Conservation (phyloP, 2,113 vertebrate genomes). For the Lasiurus borealis region DNA sequence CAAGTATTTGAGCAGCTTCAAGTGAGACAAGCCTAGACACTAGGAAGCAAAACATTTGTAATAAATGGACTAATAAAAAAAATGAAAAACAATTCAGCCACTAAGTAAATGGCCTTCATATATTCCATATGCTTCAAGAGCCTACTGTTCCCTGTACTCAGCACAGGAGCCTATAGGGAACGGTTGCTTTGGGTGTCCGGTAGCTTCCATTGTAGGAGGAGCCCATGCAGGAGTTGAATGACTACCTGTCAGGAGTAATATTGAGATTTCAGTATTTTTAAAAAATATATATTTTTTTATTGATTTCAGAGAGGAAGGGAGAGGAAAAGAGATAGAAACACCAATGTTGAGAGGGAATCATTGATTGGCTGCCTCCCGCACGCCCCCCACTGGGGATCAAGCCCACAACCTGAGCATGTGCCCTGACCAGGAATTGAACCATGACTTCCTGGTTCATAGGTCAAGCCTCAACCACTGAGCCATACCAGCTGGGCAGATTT, state of each 20-base stretch:
- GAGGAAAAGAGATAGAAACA: no score
- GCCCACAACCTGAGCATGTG: no score
- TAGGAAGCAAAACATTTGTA: not conserved
- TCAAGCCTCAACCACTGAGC: no score
- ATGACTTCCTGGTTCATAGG: no score
- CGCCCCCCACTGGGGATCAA: no score
- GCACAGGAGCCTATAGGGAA: not conserved
- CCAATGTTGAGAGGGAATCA: no score
- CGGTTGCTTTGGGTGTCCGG: not conserved
- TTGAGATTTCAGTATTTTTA: not conserved
- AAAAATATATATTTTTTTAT: no score
- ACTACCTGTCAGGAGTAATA: not conserved
- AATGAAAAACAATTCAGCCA: not conserved
- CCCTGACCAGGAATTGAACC: no score
- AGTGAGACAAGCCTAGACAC: not conserved
- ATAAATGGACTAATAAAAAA: not conserved
- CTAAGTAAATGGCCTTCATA: not conserved
- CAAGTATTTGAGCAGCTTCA: not conserved
- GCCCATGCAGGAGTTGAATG: not conserved
- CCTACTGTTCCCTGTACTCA: not conserved
- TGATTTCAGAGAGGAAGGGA: no score
- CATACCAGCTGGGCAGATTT: not conserved
- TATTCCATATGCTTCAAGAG: not conserved
- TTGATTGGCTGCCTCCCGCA: no score
- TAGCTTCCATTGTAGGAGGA: not conserved